phyloP scores from a whole-genome alignment of 2,113 vertebrate genomes.

The Neolamprologus modestus region DNA sequence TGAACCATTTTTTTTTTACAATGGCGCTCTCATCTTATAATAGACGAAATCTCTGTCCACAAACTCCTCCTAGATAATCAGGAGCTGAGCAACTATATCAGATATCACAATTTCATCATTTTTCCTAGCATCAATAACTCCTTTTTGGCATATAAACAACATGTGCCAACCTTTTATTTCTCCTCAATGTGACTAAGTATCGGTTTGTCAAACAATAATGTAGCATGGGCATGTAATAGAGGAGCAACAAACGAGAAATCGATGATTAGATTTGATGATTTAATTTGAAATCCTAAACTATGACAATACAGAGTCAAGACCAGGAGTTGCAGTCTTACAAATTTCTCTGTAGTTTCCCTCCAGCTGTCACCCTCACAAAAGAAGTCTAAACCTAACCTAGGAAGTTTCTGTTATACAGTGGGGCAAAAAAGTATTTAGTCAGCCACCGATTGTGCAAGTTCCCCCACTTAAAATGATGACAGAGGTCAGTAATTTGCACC shows the following conservation, averaged over 20 bases:
- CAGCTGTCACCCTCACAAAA: neutral
- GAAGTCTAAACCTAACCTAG: neutral
- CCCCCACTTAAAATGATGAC: too few species aligned
- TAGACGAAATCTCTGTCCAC: fast-evolving
- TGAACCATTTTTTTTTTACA: neutral
- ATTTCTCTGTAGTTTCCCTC: neutral
- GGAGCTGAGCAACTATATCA: neutral
- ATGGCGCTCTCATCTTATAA: neutral
- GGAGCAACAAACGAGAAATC: neutral
- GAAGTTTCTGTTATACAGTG: neutral
- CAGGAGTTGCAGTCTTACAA: neutral
- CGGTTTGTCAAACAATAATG: neutral
- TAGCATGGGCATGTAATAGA: neutral
- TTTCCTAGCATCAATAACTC: neutral
- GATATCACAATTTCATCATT: neutral
- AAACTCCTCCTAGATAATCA: neutral
- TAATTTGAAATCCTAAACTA: neutral
- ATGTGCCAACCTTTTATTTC: neutral
- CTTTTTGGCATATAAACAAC: neutral
- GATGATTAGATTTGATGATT: neutral
- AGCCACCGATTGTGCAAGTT: too few species aligned
- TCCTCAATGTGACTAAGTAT: neutral
- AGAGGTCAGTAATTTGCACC: too few species aligned
- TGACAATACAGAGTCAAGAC: neutral
- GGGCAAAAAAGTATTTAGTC: too few species aligned